These are phyloP conservation scores for Melipona beecheii DNA, from an alignment of 2,888 invertebrate genomes.

Conservation along the genomic window DNA sequence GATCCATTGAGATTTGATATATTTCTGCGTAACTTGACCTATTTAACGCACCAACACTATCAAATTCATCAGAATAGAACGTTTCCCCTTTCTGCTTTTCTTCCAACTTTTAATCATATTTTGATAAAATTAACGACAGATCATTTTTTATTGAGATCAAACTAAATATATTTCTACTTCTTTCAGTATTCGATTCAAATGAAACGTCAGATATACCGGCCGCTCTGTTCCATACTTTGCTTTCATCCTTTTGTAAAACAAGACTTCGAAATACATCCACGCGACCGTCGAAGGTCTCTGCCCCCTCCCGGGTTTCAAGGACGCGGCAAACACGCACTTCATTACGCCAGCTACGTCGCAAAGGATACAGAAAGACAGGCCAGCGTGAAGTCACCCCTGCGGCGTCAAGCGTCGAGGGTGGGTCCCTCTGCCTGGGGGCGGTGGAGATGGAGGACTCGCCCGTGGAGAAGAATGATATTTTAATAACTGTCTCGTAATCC, in stretches of 20 bases:
- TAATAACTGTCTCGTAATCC: slow-evolving; percentile 76
- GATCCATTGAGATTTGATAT: too few relatives aligned
- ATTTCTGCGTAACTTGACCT: too few relatives aligned
- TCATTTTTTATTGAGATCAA: too few relatives aligned
- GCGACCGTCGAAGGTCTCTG: neutral
- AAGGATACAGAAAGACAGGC: slow-evolving; percentile 48
- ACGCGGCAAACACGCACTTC: slow-evolving; percentile 51
- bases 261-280: neutral
- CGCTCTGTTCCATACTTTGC: neutral
- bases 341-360: slow-evolving; percentile 36
- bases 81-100: too few relatives aligned
- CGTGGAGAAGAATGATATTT: slow-evolving; percentile 72
- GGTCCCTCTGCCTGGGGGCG: neutral
- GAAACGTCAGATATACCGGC: too few relatives aligned
- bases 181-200: too few relatives aligned
- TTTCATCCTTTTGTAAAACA: neutral
- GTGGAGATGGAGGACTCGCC: slow-evolving; percentile 18
- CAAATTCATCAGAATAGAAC: too few relatives aligned
- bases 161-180: too few relatives aligned
- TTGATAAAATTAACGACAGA: too few relatives aligned
- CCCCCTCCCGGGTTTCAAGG: slow-evolving; percentile 24
- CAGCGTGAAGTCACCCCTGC: slow-evolving; percentile 31
- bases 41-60: too few relatives aligned
- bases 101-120: too few relatives aligned
- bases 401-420: slow-evolving; percentile 40